Percentiles rank a stretch among this genome's conserved stretches.
phyloP scores from a whole-genome alignment of 2,113 vertebrate species.

The Tenrec ecaudatus region DNA sequence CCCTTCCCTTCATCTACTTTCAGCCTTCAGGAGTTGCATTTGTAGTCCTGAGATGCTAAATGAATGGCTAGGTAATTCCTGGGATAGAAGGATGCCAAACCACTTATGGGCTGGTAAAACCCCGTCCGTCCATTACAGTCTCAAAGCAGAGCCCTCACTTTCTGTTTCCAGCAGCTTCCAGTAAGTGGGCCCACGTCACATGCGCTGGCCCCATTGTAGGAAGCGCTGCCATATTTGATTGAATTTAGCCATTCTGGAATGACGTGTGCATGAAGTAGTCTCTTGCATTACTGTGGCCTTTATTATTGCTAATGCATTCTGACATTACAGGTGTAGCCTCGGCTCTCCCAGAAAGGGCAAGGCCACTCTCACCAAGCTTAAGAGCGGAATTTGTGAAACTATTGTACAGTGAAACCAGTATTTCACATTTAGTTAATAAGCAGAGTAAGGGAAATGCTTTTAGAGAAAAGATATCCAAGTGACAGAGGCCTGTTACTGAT shows the following conservation, averaged over 20 bases:
- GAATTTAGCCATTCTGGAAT: slow-evolving; percentile 77
- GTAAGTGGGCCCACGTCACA: slow-evolving; percentile 78
- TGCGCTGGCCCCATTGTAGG: slow-evolving; percentile 55
- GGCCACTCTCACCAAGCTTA: slow-evolving; percentile 55
- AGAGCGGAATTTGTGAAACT: slow-evolving; percentile 67
- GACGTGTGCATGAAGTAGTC: slow-evolving; percentile 70
- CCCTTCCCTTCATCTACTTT: background rate
- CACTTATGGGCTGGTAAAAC: slow-evolving; percentile 71
- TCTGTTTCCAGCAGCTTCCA: slow-evolving; percentile 76
- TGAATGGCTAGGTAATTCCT: slow-evolving; percentile 79
- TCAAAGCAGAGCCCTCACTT: slow-evolving; percentile 46
- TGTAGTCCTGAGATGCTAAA: slow-evolving; percentile 69
- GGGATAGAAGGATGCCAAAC: slow-evolving; percentile 73
- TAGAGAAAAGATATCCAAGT: slow-evolving; percentile 29
- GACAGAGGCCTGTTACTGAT: slow-evolving; percentile 14
- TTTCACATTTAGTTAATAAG: slow-evolving; percentile 64
- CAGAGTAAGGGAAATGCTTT: slow-evolving; percentile 59
- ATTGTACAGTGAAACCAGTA: slow-evolving; percentile 29
- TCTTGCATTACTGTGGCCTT: slow-evolving; percentile 77
- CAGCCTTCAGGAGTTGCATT: slow-evolving; percentile 60
- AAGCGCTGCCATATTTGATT: slow-evolving; percentile 76
- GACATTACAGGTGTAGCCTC: slow-evolving; percentile 71
- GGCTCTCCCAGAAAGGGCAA: slow-evolving; percentile 68
- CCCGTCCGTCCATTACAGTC: slow-evolving; percentile 59
- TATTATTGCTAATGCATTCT: slow-evolving; percentile 80